A percentile compares a stretch with the other conserved stretches of the same genome.
Evolutionary conservation across 2,113 vertebrate species (phyloP).

Genomic region (Lampris megalopsis): DNA sequence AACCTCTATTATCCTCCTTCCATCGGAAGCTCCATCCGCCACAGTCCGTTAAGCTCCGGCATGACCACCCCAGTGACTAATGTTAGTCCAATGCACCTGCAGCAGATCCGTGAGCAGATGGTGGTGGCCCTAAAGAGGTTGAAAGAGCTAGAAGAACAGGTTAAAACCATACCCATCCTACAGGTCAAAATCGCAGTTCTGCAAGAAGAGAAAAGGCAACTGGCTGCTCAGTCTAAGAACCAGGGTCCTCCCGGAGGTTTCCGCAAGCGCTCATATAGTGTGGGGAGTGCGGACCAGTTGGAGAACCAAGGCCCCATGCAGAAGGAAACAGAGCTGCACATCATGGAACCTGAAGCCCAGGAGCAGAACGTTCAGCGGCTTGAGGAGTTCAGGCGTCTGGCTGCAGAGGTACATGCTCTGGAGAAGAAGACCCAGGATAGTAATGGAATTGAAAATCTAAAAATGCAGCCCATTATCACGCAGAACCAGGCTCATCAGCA

Average conservation of each 20-base stretch:
- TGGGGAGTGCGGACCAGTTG: slow-evolving; percentile 91
- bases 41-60: slow-evolving; percentile 95
- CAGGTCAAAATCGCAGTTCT: slow-evolving; percentile 97
- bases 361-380: slow-evolving; percentile 88
- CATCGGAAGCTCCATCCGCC: slow-evolving; percentile 92
- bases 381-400: slow-evolving; percentile 92
- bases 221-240: slow-evolving; percentile 89
- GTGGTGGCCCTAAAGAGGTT: slow-evolving; percentile 91
- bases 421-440: slow-evolving; percentile 90
- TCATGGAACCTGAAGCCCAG: slow-evolving; percentile 86
- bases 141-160: slow-evolving; percentile 95
- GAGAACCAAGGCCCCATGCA: slow-evolving; percentile 81
- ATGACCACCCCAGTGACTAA: slow-evolving; percentile 93
- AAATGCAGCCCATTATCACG: slow-evolving; percentile 30
- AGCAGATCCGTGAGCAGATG: slow-evolving; percentile 98
- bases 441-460: slow-evolving; percentile 46
- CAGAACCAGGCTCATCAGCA: slow-evolving; percentile 68
- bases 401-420: slow-evolving; percentile 93
- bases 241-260: slow-evolving; percentile 79
- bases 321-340: slow-evolving; percentile 88
- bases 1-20: slow-evolving; percentile 85
- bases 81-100: slow-evolving; percentile 93
- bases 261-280: slow-evolving; percentile 93
- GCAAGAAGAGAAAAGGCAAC: slow-evolving; percentile 94
- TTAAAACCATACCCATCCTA: slow-evolving; percentile 93